These are phyloP conservation scores for Nematostella vectensis DNA, from an alignment of 92 coral and sea anemone species.

Conservation along the genomic window DNA sequence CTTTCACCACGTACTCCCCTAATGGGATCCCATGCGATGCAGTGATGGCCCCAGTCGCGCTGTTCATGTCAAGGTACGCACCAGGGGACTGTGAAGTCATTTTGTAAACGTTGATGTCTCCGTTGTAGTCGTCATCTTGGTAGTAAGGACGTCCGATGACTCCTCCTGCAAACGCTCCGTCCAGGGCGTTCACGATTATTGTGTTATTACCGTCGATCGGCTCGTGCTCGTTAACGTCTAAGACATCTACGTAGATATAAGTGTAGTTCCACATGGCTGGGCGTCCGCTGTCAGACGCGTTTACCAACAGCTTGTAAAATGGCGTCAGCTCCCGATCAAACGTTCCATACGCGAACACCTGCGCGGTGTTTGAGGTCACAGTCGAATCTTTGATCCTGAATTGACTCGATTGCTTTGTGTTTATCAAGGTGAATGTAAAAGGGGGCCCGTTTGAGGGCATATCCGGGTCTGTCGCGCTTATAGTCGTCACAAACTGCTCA, in stretches of 20 bases:
- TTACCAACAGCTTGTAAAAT: constrained; percentile 41
- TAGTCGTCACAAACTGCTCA: constrained; percentile 57
- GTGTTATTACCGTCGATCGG: constrained; percentile 52
- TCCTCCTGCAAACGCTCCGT: constrained; percentile 70
- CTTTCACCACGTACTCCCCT: constrained; percentile 40
- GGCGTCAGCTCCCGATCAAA: constrained; percentile 54
- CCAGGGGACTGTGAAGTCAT: constrained; percentile 49
- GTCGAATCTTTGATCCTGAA: constrained; percentile 41
- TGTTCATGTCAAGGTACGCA: constrained; percentile 41
- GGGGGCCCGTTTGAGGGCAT: constrained; percentile 49
- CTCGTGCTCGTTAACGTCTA: constrained; percentile 53
- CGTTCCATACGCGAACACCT: constrained; percentile 33
- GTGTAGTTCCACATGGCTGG: constrained; percentile 47
- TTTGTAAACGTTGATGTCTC: constrained; percentile 47
- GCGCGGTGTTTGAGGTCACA: constrained; percentile 29
- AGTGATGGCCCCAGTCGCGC: constrained; percentile 59
- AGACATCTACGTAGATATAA: constrained; percentile 49
- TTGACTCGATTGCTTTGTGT: constrained; percentile 47
- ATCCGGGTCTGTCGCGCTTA: constrained; percentile 67
- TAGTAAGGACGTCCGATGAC: constrained; percentile 63
- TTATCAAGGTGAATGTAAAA: constrained; percentile 41
- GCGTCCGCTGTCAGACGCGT: constrained; percentile 59
- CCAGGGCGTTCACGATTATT: constrained; percentile 65
- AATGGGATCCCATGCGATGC: constrained; percentile 38
- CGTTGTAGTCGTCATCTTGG: constrained; percentile 67